Conservation (phyloP, 2,888 invertebrate species). For the Molorchus minor region DNA sequence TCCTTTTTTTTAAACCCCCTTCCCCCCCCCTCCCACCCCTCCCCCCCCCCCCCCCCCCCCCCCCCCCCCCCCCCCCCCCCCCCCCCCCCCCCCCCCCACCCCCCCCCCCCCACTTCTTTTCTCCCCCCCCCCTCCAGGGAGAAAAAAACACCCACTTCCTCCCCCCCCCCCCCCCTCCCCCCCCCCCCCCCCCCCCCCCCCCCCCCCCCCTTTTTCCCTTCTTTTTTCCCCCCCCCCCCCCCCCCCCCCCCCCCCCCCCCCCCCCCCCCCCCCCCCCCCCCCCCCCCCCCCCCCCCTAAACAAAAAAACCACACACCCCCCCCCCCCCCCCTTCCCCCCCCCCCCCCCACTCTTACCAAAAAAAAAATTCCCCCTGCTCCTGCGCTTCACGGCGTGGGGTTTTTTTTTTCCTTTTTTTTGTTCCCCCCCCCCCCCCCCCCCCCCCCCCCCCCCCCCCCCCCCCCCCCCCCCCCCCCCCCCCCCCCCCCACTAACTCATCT, state of each 20-base stretch:
- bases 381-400: not conserved
- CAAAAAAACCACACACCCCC: not conserved
- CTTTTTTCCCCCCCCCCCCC: not conserved
- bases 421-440: slow-evolving; percentile 19
- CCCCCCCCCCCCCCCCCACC: not conserved
- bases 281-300: not conserved
- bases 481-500: not conserved
- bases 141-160: not conserved
- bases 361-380: not conserved
- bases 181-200: not conserved
- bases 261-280: not conserved
- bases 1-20: no score
- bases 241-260: not conserved
- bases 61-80: not conserved
- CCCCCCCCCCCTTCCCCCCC: not conserved
- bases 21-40: not conserved
- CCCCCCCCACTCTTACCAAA: not conserved
- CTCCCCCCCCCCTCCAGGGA: not conserved
- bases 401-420: no score
- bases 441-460: not conserved
- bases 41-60: not conserved
- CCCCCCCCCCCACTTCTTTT: not conserved
- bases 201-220: not conserved
- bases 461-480: not conserved
- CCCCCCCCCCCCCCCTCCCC: not conserved